Percentiles rank a stretch among this genome's conserved stretches.
Evolutionary conservation across 1,140 invertebrate genomes (phyloP).

Genomic region (Delia radicum): DNA sequence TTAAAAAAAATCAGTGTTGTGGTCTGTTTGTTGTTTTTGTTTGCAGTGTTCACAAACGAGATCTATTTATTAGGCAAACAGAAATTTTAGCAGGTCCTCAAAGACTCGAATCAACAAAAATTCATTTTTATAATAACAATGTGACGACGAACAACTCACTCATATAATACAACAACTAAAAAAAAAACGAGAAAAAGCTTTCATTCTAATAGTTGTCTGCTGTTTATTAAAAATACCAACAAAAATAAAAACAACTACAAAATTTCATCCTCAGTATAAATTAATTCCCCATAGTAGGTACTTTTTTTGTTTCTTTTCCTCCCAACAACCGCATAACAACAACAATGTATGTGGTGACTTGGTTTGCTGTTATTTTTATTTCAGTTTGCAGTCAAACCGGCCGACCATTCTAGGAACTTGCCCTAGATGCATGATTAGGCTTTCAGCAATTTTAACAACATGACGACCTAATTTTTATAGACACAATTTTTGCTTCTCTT

Average conservation of each 20-base stretch:
- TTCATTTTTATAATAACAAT: neutral
- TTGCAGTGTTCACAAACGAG: conserved; percentile 28
- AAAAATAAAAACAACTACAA: neutral
- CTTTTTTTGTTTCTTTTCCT: neutral
- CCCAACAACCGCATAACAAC: too few relatives aligned
- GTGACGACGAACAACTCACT: neutral
- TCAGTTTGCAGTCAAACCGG: neutral
- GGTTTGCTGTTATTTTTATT: neutral
- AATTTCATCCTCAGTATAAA: neutral
- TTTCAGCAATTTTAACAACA: conserved; percentile 32
- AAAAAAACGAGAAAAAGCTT: neutral
- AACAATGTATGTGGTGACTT: too few relatives aligned
- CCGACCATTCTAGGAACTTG: conserved; percentile 55
- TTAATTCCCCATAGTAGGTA: neutral
- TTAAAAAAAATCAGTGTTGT: neutral
- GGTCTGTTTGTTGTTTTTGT: conserved; percentile 26
- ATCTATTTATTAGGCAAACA: conserved; percentile 26
- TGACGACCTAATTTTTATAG: conserved; percentile 26
- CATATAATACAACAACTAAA: neutral
- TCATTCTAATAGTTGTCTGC: neutral
- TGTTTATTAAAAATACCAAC: neutral
- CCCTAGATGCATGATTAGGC: conserved; percentile 49
- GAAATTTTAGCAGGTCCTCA: neutral
- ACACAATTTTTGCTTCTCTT: neutral
- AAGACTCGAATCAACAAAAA: neutral